A percentile compares a stretch with the other conserved stretches of the same genome.
Conservation (phyloP, 2,113 vertebrate species). For the Mobula hypostoma region DNA sequence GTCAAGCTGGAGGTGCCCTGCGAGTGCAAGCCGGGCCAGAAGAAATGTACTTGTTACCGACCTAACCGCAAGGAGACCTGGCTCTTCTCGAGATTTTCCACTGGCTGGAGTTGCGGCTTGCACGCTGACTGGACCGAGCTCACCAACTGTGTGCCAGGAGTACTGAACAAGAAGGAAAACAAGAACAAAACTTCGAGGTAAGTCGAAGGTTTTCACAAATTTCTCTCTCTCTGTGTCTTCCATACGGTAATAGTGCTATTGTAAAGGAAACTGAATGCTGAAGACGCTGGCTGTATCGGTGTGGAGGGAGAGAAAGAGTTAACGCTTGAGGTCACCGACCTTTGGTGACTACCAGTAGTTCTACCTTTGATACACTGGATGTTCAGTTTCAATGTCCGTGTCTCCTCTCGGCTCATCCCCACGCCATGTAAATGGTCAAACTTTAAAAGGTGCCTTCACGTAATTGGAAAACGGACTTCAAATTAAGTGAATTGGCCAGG, state of each 20-base stretch:
- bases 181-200: conserved; percentile 74
- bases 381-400: background rate
- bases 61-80: conserved; percentile 94
- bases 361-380: background rate
- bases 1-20: conserved; percentile 92
- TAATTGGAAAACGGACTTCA: background rate
- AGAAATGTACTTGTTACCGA: conserved; percentile 98
- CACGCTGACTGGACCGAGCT: conserved; percentile 99
- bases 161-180: conserved; percentile 87
- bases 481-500: too few relatives aligned
- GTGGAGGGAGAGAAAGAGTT: too few relatives aligned
- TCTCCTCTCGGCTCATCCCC: too few relatives aligned
- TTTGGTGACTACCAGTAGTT: too few relatives aligned
- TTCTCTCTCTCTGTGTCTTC: background rate
- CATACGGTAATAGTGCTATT: background rate
- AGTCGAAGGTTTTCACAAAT: conserved; percentile 31
- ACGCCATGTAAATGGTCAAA: background rate
- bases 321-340: too few relatives aligned
- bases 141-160: conserved; percentile 90
- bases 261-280: too few relatives aligned
- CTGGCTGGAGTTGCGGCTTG: conserved; percentile 97
- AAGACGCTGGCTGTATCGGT: too few relatives aligned
- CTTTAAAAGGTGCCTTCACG: background rate
- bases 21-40: conserved; percentile 94
- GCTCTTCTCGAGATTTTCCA: conserved; percentile 97